Percentiles rank a stretch among this genome's conserved stretches.
Conservation (phyloP, 2,797 vertebrate genomes). For the Gila robusta region DNA sequence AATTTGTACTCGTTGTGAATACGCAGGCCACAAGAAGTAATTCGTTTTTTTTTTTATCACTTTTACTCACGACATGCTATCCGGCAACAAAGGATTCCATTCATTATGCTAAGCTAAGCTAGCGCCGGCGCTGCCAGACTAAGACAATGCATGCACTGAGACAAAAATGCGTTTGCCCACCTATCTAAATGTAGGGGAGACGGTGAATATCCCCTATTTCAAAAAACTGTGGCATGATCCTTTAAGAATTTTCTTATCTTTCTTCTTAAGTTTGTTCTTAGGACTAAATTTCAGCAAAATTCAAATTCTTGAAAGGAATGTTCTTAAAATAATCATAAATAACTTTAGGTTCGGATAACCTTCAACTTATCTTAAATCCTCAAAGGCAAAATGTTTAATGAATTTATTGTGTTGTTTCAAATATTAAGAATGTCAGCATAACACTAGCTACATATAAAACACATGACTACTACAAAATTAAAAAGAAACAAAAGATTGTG, state of each 20-base stretch:
- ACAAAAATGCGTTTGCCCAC: too few relatives aligned
- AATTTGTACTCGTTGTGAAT: too few relatives aligned
- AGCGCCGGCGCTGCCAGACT: too few relatives aligned
- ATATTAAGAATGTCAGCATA: neutral
- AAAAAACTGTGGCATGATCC: too few relatives aligned
- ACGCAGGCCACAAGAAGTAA: too few relatives aligned
- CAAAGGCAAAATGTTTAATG: neutral
- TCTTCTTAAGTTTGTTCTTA: neutral
- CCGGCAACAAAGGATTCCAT: too few relatives aligned
- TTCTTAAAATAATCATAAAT: neutral
- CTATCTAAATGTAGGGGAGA: too few relatives aligned
- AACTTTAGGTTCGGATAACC: neutral
- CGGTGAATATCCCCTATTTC: too few relatives aligned
- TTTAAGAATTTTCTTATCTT: neutral
- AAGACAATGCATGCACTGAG: too few relatives aligned
- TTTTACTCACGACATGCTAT: too few relatives aligned
- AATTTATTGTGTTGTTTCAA: neutral
- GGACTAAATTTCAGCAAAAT: neutral
- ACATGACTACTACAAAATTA: neutral
- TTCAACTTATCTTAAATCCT: neutral
- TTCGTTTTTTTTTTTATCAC: too few relatives aligned
- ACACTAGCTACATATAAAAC: neutral
- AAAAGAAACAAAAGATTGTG: neutral
- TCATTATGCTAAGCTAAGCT: too few relatives aligned
- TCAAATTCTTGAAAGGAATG: neutral